A percentile compares a stretch with the other conserved stretches of the same genome.
Conservation (phyloP, 2,888 invertebrate species). For the Caenorhabditis wallacei region DNA sequence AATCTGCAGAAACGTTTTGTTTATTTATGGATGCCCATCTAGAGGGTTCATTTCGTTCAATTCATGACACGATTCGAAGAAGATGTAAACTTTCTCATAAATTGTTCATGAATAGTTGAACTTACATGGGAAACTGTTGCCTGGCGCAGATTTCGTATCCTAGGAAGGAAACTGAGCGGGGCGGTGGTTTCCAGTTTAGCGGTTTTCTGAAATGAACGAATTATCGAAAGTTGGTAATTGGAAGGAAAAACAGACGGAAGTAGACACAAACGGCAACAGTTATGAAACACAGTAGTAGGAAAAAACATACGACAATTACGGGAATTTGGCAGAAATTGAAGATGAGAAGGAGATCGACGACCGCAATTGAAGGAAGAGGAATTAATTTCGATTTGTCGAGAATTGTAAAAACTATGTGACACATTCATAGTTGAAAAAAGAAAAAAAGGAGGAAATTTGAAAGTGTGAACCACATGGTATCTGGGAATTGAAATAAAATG, state of each 20-base stretch:
- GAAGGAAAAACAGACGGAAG: constrained; percentile 18
- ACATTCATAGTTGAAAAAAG: background rate
- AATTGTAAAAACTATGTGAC: constrained; percentile 11
- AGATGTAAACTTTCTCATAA: background rate
- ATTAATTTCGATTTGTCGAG: constrained; percentile 28
- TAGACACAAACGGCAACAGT: constrained; percentile 20
- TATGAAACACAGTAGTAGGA: constrained; percentile 9
- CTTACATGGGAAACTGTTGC: constrained; percentile 46
- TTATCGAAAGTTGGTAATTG: constrained; percentile 36
- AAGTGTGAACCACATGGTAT: background rate
- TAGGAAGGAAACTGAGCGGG: constrained; percentile 57
- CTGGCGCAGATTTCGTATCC: constrained; percentile 53
- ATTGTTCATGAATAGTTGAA: background rate
- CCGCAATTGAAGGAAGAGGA: constrained; percentile 8
- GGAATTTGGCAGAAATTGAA: constrained; percentile 24
- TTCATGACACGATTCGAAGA: constrained; percentile 9
- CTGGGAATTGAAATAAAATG: background rate
- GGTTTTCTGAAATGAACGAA: constrained; percentile 51
- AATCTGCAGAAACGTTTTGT: constrained; percentile 27
- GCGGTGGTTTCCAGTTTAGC: constrained; percentile 42
- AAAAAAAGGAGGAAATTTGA: background rate
- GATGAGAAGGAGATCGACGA: constrained; percentile 5
- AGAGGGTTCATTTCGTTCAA: constrained; percentile 24
- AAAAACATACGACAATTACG: constrained; percentile 2
- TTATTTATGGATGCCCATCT: constrained; percentile 5